These are phyloP conservation scores for Vireo altiloquus DNA, from an alignment of 2,113 vertebrate species.

Conservation along the genomic window DNA sequence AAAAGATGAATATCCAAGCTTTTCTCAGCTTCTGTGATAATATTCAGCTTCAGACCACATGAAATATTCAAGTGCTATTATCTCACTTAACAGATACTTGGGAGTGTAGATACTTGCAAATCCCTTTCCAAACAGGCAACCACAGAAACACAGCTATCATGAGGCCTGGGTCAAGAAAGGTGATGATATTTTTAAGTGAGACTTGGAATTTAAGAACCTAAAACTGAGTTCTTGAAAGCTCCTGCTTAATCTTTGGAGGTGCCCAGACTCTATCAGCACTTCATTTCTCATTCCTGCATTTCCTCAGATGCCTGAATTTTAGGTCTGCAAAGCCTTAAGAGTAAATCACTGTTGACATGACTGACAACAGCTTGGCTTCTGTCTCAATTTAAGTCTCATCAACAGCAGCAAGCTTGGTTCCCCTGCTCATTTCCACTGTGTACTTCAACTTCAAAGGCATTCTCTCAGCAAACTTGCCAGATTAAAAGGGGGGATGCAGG, in stretches of 20 bases:
- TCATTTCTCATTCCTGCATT: neutral
- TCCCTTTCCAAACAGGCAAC: neutral
- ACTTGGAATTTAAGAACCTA: constrained; percentile 23
- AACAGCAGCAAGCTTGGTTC: neutral
- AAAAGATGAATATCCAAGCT: neutral
- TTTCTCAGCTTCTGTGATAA: neutral
- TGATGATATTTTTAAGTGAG: neutral
- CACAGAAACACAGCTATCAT: neutral
- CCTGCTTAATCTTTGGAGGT: constrained; percentile 34
- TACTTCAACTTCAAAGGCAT: constrained; percentile 4
- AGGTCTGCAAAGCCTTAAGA: constrained; percentile 13
- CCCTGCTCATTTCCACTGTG: neutral
- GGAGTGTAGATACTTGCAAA: neutral
- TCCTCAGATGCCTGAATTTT: constrained; percentile 24
- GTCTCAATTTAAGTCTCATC: constrained; percentile 8
- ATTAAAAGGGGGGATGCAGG: neutral
- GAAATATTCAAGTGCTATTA: constrained; percentile 3
- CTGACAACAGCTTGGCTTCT: neutral
- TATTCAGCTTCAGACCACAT: neutral
- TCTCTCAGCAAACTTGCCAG: neutral
- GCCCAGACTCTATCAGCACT: constrained; percentile 27
- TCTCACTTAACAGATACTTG: neutral
- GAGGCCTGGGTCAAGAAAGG: neutral
- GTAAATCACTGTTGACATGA: constrained; percentile 50
- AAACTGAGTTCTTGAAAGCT: constrained; percentile 19